Evolutionary conservation across 2,113 vertebrate species (phyloP).

Genomic region (Odocoileus virginianus): DNA sequence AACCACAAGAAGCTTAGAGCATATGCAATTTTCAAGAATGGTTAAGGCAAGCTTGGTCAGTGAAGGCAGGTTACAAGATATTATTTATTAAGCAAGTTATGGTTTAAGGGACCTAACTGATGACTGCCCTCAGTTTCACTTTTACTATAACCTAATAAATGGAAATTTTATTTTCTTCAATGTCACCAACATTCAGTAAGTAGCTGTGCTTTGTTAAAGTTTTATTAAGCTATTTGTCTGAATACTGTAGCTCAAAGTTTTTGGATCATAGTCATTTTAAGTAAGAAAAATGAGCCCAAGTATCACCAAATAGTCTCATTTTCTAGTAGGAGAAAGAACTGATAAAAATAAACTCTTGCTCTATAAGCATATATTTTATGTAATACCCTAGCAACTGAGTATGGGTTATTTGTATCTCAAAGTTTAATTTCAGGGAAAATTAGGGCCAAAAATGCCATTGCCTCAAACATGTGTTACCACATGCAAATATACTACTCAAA

Average conservation of each 20-base stretch:
- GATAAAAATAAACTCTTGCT: background rate
- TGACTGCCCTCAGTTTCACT: background rate
- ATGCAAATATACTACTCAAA: background rate
- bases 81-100: background rate
- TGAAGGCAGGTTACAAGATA: background rate
- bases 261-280: background rate
- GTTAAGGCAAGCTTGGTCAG: background rate
- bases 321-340: slow-evolving; percentile 1
- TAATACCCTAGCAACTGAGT: background rate
- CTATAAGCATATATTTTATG: background rate
- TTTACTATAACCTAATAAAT: background rate
- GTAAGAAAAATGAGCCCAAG: background rate
- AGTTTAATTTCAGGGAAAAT: background rate
- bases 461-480: background rate
- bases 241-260: background rate
- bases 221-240: background rate
- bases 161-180: background rate
- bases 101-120: background rate
- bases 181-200: background rate
- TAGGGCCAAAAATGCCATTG: background rate
- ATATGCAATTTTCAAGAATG: background rate
- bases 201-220: background rate
- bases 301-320: background rate
- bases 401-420: background rate
- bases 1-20: background rate